Conservation (phyloP, 2,797 vertebrate genomes). For the Phoxinus dragarum region DNA sequence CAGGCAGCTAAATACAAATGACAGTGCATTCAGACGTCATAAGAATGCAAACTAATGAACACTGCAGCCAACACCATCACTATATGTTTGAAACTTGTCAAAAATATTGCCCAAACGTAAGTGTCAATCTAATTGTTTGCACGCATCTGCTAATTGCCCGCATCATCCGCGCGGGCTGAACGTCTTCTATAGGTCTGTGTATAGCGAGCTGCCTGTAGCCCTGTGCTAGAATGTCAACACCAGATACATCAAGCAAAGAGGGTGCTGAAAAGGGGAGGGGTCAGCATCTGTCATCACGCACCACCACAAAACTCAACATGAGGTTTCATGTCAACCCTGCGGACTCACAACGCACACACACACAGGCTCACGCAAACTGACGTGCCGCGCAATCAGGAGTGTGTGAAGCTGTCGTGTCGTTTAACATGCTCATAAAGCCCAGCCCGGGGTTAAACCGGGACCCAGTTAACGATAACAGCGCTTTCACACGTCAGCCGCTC, state of each 20-base stretch:
- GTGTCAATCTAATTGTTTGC: background rate
- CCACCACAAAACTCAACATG: conserved; percentile 65
- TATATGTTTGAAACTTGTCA: conserved; percentile 17
- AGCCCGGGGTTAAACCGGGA: conserved; percentile 77
- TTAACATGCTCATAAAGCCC: conserved; percentile 72
- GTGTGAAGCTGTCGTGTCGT: conserved; percentile 74
- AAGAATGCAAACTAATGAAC: background rate
- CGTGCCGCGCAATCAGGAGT: conserved; percentile 66
- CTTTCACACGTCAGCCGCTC: conserved; percentile 27
- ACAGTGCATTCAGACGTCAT: background rate
- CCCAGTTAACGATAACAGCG: conserved; percentile 63
- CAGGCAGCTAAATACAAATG: conserved; percentile 1
- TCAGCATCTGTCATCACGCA: conserved; percentile 70
- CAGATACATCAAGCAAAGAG: conserved; percentile 72
- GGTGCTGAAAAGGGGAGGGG: conserved; percentile 70
- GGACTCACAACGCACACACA: conserved; percentile 12
- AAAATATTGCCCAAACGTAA: conserved; percentile 14
- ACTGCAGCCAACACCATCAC: background rate
- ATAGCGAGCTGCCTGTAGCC: conserved; percentile 22
- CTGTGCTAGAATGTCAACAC: conserved; percentile 68
- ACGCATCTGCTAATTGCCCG: conserved; percentile 42
- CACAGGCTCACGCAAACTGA: conserved; percentile 9
- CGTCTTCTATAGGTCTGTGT: conserved; percentile 26
- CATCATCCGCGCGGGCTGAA: background rate
- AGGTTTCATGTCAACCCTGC: conserved; percentile 69